Conservation (phyloP, 2,113 vertebrate genomes). For the Scophthalmus maximus region DNA sequence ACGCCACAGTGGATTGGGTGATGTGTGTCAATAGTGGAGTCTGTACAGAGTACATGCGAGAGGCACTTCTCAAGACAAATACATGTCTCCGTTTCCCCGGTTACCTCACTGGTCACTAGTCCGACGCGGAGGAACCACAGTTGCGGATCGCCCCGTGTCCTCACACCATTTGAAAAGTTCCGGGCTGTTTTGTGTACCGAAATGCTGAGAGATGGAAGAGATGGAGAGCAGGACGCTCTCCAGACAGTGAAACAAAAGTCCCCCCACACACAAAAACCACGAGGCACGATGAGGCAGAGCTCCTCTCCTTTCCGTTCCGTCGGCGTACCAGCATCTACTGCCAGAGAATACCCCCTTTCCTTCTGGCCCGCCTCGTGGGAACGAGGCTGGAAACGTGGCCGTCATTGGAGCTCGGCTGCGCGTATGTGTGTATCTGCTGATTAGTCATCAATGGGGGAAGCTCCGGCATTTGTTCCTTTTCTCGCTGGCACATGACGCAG, state of each 20-base stretch:
- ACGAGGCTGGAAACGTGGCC: slow-evolving; percentile 67
- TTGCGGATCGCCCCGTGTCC: not conserved
- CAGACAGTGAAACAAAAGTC: slow-evolving; percentile 42
- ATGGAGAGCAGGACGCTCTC: slow-evolving; percentile 51
- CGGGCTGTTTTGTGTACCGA: slow-evolving; percentile 16
- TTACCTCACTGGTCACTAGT: slow-evolving; percentile 7
- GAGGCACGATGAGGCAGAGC: slow-evolving; percentile 40
- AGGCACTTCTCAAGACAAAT: slow-evolving; percentile 2
- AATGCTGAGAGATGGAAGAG: slow-evolving; percentile 37
- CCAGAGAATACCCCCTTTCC: slow-evolving; percentile 71
- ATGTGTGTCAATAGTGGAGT: not conserved
- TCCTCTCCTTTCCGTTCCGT: slow-evolving; percentile 37
- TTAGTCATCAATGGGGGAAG: slow-evolving; percentile 76
- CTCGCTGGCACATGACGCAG: slow-evolving; percentile 68
- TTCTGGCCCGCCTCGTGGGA: slow-evolving; percentile 76
- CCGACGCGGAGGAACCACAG: slow-evolving; percentile 22
- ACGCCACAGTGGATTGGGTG: not conserved
- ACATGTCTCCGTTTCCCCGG: slow-evolving; percentile 5
- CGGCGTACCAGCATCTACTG: slow-evolving; percentile 43
- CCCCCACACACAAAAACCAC: slow-evolving; percentile 48
- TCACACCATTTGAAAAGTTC: slow-evolving; percentile 5
- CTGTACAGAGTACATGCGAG: not conserved
- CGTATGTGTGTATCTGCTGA: slow-evolving; percentile 42
- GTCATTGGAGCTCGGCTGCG: slow-evolving; percentile 55
- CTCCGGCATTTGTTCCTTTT: slow-evolving; percentile 74